Conservation (phyloP, 2,113 vertebrate genomes). For the Pseudonaja textilis region DNA sequence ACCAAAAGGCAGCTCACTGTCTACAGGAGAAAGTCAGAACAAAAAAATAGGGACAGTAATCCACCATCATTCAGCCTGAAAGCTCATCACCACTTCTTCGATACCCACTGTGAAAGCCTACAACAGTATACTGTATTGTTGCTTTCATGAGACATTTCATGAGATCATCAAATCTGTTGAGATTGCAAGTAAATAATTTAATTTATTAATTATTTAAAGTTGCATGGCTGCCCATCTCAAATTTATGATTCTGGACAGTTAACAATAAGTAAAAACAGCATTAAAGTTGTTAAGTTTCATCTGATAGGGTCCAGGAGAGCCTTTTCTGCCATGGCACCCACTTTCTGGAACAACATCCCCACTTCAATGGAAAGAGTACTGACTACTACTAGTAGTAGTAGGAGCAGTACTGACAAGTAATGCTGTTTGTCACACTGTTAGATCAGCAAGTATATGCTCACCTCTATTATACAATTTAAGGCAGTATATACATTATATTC, state of each 20-base stretch:
- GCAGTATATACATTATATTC: neutral
- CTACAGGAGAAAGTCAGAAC: neutral
- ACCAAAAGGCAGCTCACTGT: neutral
- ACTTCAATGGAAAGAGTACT: neutral
- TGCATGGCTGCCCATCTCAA: neutral
- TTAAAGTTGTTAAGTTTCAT: neutral
- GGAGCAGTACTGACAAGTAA: neutral
- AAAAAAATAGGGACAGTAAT: neutral
- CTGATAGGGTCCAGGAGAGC: neutral
- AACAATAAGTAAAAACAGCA: neutral
- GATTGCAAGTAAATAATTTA: neutral
- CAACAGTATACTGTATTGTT: neutral
- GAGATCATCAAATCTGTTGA: neutral
- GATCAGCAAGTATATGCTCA: neutral
- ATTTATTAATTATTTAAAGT: neutral
- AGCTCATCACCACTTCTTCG: neutral
- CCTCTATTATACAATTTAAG: neutral
- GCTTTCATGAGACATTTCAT: neutral
- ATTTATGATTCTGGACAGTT: neutral
- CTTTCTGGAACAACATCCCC: neutral
- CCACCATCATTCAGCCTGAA: neutral
- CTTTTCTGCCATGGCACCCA: neutral
- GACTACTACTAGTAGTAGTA: too few species aligned
- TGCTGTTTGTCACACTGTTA: neutral
- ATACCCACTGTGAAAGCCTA: neutral